Base-by-base conservation (phyloP, 2,888 invertebrate genomes). In the Archips xylosteana region DNA sequence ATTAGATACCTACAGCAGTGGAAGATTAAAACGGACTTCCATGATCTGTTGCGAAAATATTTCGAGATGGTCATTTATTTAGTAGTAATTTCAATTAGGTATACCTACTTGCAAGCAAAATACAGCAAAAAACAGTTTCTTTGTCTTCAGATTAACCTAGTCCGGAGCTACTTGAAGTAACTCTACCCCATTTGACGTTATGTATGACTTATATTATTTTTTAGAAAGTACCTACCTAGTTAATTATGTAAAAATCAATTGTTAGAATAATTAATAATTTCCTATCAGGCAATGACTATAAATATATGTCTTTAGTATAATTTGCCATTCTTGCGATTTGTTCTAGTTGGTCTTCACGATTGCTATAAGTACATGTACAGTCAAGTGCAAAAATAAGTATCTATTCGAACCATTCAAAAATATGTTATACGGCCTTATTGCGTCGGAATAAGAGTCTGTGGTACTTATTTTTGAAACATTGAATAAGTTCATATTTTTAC, bases 321-420 rank as follows among this genome's bases (percentile, higher is more conserved):
- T 62, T 62, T 42, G 62, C 39, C 62, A 45, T 23, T 61, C 36
- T 61, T 42, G 39, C 61, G 39, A 62, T 62, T 39, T 62, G 10
- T 42, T 57, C 8, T 32, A 57, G 12, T 23, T 57, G 2, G 32
- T 57, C 32, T 57, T 57, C 57, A 23, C n/a, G 49, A 4, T 49
- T 45, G 45, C 45, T 9, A 45, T 49, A n/a, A n/a, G n/a, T n/a
- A 49, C 4, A n/a, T n/a, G n/a, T n/a, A n/a, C n/a, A n/a, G n/a
- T n/a, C n/a, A n/a, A n/a, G n/a, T n/a, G n/a, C n/a, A n/a, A n/a
- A n/a, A n/a, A n/a, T n/a, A n/a, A n/a, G n/a, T n/a, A n/a, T n/a
- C n/a, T n/a, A n/a, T n/a, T n/a, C n/a, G n/a, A n/a, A n/a, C n/a
- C n/a, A n/a, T n/a, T n/a, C n/a, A n/a, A n/a, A n/a, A n/a, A n/a